phyloP scores from a whole-genome alignment of 1,140 invertebrate genomes.

The Cryptotermes secundus region DNA sequence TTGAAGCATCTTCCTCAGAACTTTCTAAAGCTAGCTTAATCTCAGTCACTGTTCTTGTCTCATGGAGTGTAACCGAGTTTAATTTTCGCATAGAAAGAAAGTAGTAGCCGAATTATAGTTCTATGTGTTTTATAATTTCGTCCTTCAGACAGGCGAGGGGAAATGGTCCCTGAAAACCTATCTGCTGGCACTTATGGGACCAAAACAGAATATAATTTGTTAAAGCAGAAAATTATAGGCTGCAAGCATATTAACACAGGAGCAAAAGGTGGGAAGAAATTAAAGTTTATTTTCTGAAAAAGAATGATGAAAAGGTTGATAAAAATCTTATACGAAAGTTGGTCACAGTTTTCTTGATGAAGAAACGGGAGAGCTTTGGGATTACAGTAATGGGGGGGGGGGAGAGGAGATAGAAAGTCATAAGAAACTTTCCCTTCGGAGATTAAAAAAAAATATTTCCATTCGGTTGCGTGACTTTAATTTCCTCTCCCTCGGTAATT shows the following conservation, averaged over 20 bases:
- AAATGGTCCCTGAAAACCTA: too few relatives aligned
- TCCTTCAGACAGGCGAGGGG: too few relatives aligned
- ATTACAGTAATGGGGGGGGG: background rate
- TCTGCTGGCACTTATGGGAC: too few relatives aligned
- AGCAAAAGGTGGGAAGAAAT: background rate
- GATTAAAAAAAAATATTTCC: constrained; percentile 14
- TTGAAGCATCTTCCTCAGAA: too few relatives aligned
- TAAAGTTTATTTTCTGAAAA: background rate
- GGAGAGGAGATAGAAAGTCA: background rate
- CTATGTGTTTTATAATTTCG: too few relatives aligned
- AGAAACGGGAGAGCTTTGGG: background rate
- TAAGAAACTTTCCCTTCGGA: constrained; percentile 9
- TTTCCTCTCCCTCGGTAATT: background rate
- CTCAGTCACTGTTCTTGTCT: too few relatives aligned
- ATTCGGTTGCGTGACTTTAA: constrained; percentile 1
- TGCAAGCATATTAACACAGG: background rate
- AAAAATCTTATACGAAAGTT: constrained; percentile 19
- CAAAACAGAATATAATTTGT: too few relatives aligned
- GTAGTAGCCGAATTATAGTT: too few relatives aligned
- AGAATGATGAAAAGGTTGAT: background rate
- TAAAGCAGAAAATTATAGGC: background rate
- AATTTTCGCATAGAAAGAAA: too few relatives aligned
- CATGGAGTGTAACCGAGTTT: too few relatives aligned
- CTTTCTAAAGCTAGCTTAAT: too few relatives aligned
- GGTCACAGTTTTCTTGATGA: background rate